These are phyloP conservation scores for Pocillopora damicornis DNA, from an alignment of 64 coral and sea anemone species.

Conservation along the genomic window DNA sequence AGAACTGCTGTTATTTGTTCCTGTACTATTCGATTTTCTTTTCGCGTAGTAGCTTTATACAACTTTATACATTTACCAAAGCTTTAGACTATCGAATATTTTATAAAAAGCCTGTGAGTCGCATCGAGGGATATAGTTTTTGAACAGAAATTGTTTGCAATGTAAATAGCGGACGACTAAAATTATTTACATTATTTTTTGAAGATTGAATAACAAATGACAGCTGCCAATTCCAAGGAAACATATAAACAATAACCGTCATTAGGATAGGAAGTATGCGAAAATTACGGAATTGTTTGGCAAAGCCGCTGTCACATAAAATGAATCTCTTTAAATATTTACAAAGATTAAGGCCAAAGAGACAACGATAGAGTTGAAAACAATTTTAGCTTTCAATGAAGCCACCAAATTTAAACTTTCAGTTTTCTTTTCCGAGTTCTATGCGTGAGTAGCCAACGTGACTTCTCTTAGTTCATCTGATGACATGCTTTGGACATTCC, in stretches of 20 bases:
- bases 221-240: conserved; percentile 7
- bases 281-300: background rate
- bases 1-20: no score
- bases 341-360: background rate
- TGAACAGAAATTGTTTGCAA: background rate
- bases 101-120: background rate
- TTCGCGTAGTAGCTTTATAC: no score
- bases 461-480: conserved; percentile 4
- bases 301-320: background rate
- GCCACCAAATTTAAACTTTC: background rate
- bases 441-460: conserved; percentile 1
- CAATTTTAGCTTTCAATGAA: background rate
- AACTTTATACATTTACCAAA: no score
- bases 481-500: background rate
- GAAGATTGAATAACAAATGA: background rate
- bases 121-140: background rate
- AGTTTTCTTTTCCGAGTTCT: background rate
- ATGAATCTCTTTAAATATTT: background rate
- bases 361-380: background rate
- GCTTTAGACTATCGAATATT: background rate
- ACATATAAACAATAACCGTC: background rate
- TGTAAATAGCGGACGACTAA: background rate
- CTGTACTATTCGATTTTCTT: no score
- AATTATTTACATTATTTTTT: no score
- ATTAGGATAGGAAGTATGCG: background rate